Percentiles rank a stretch among this genome's conserved stretches.
Evolutionary conservation across 2,113 vertebrate genomes (phyloP).

Genomic region (Zosterops japonicus): DNA sequence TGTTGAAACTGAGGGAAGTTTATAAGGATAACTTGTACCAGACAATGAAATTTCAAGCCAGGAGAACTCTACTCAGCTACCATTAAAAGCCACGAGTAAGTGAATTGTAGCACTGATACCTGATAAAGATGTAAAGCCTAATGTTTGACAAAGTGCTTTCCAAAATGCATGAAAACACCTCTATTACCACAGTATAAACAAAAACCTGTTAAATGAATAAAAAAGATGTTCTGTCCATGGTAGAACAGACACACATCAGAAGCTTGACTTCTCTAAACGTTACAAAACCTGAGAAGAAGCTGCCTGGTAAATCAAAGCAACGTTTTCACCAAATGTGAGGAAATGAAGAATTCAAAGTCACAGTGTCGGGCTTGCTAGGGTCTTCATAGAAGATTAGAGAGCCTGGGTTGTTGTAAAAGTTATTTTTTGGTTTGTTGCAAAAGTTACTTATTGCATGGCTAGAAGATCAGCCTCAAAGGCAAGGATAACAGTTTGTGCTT

Average conservation of each 20-base stretch:
- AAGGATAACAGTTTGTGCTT: no score
- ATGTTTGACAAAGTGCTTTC: background rate
- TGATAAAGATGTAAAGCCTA: background rate
- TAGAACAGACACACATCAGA: background rate
- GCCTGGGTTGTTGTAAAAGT: no score
- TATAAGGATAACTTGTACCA: background rate
- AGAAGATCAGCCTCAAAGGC: no score
- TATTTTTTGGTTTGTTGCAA: no score
- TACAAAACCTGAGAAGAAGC: background rate
- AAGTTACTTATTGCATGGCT: no score
- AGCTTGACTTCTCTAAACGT: background rate
- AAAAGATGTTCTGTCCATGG: background rate
- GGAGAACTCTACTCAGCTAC: background rate
- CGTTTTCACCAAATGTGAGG: background rate
- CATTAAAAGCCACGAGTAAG: background rate
- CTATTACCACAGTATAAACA: background rate
- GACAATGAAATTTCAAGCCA: background rate
- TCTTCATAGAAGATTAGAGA: no score
- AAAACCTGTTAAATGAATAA: background rate
- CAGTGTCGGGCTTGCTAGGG: background rate
- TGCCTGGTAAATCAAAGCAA: background rate
- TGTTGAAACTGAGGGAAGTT: background rate
- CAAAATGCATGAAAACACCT: background rate
- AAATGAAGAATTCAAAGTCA: background rate
- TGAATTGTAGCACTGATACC: background rate